A percentile compares a stretch with the other conserved stretches of the same genome.
phyloP scores from a whole-genome alignment of 2,113 vertebrate genomes.

The Hippocampus abdominalis region DNA sequence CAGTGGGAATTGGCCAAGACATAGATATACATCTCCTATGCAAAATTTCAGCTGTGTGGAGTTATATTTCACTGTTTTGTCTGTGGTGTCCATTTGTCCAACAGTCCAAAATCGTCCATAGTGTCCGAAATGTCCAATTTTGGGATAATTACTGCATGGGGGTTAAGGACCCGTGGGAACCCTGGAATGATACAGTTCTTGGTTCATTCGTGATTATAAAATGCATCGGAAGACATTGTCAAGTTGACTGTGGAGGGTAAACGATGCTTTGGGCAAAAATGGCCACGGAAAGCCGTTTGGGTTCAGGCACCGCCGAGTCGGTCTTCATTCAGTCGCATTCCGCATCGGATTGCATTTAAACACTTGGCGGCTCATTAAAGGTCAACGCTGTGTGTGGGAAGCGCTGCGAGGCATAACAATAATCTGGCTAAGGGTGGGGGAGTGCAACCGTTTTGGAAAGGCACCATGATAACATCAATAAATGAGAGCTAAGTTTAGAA shows the following conservation, averaged over 20 bases:
- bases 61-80: too few species aligned
- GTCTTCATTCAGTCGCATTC: constrained; percentile 17
- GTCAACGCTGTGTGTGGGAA: constrained; percentile 43
- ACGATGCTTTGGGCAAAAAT: constrained; percentile 10
- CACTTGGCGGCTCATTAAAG: constrained; percentile 14
- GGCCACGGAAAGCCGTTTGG: not conserved
- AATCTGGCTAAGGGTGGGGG: not conserved
- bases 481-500: not conserved
- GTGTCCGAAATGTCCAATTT: too few species aligned
- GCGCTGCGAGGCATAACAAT: constrained; percentile 8
- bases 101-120: too few species aligned
- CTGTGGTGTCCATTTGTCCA: too few species aligned
- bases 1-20: too few species aligned
- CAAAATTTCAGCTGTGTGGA: too few species aligned
- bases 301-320: constrained; percentile 7
- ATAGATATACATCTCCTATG: too few species aligned
- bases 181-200: not conserved
- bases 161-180: too few species aligned
- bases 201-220: too few species aligned
- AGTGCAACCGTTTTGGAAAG: not conserved
- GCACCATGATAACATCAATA: not conserved
- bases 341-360: constrained; percentile 31
- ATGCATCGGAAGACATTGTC: too few species aligned
- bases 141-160: too few species aligned
- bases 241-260: constrained; percentile 1